A percentile compares a stretch with the other conserved stretches of the same genome.
These are phyloP conservation scores for Cyphomyrus discorhynchus DNA, from an alignment of 2,113 vertebrate species.

Conservation along the genomic window DNA sequence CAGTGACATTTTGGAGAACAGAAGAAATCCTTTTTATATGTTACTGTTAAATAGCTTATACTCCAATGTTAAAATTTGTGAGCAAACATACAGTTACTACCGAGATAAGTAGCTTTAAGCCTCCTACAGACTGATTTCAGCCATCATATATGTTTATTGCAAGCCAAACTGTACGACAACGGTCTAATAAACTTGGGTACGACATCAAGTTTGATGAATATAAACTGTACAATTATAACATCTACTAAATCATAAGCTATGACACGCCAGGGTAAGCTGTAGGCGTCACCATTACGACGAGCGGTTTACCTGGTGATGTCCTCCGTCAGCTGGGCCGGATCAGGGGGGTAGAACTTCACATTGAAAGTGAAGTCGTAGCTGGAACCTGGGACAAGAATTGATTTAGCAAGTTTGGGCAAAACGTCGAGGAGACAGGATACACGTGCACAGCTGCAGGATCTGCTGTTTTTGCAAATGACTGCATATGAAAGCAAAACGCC, in stretches of 20 bases:
- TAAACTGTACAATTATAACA: neutral
- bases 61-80: neutral
- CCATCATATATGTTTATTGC: neutral
- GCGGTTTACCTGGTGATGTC: constrained; percentile 85
- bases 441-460: neutral
- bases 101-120: neutral
- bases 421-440: neutral
- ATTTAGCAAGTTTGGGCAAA: neutral
- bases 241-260: neutral
- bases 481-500: neutral
- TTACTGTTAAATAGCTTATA: neutral
- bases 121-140: neutral
- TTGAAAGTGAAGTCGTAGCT: constrained; percentile 83
- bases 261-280: neutral
- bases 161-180: neutral
- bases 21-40: neutral
- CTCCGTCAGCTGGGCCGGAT: constrained; percentile 86
- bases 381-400: constrained; percentile 53
- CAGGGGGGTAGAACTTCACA: constrained; percentile 94
- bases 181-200: neutral
- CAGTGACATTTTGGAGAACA: neutral
- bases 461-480: neutral
- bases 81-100: neutral
- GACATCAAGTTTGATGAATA: neutral
- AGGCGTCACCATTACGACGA: neutral